Percentiles rank a stretch among this genome's conserved stretches.
phyloP scores from a whole-genome alignment of 2,113 vertebrate species.

The Lagopus muta region DNA sequence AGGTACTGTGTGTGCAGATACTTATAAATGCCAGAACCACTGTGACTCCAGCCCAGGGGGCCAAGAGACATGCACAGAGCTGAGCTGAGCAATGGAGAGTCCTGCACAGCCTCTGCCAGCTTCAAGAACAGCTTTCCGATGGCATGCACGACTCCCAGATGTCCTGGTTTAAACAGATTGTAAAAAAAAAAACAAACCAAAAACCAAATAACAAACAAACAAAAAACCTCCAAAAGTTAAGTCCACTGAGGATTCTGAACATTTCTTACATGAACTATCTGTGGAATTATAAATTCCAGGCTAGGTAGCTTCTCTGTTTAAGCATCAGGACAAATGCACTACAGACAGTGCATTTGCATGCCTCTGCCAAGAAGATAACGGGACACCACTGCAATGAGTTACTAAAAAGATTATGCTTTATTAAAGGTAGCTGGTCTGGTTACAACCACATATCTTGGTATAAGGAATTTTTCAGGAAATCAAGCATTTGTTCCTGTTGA shows the following conservation, averaged over 20 bases:
- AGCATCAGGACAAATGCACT: neutral
- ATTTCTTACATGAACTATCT: neutral
- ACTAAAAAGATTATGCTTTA: neutral
- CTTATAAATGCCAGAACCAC: neutral
- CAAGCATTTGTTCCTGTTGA: neutral
- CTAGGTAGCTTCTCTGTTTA: neutral
- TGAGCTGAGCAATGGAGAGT: accelerated
- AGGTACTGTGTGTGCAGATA: neutral
- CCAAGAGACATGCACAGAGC: neutral
- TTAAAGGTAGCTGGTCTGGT: neutral
- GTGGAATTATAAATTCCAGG: neutral
- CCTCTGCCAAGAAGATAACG: neutral
- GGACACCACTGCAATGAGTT: neutral
- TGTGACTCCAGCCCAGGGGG: neutral
- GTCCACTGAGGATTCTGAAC: neutral
- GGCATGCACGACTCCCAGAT: neutral
- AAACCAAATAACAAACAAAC: no score
- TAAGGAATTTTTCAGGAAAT: neutral
- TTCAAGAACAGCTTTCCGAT: neutral
- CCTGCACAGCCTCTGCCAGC: neutral
- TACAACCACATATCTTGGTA: neutral
- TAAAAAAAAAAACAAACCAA: neutral
- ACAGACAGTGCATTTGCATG: neutral
- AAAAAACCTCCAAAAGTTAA: neutral
- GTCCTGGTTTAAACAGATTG: neutral